phyloP scores from a whole-genome alignment of 2,888 invertebrate species.

The Eupithecia pulchellata region DNA sequence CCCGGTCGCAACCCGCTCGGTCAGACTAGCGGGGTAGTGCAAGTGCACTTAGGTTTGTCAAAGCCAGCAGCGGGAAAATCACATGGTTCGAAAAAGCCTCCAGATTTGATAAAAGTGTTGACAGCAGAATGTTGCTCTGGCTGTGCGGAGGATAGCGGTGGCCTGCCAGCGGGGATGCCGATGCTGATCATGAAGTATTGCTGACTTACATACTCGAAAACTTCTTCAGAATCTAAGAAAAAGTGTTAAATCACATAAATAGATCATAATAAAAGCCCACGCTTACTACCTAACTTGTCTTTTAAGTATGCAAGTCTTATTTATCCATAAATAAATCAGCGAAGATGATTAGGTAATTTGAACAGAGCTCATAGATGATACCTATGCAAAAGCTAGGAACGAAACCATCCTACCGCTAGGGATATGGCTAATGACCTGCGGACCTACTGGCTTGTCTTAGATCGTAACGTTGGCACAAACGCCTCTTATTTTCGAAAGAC shows the following conservation, averaged over 20 bases:
- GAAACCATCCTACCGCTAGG: too few relatives aligned
- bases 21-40: slow-evolving; percentile 49
- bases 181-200: slow-evolving; percentile 78
- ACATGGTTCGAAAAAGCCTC: slow-evolving; percentile 39
- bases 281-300: not conserved
- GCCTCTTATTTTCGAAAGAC: too few relatives aligned
- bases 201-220: slow-evolving; percentile 41
- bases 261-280: not conserved
- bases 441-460: too few relatives aligned
- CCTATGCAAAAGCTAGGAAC: too few relatives aligned
- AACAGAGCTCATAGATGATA: too few relatives aligned
- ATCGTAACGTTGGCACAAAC: too few relatives aligned
- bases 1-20: slow-evolving; percentile 64
- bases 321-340: not conserved
- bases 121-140: slow-evolving; percentile 71
- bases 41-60: slow-evolving; percentile 25
- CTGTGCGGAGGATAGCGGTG: slow-evolving; percentile 64
- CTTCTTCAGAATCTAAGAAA: slow-evolving; percentile 45
- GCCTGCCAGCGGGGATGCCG: slow-evolving; percentile 64
- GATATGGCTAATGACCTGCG: too few relatives aligned
- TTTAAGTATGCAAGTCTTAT: too few relatives aligned
- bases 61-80: slow-evolving; percentile 14
- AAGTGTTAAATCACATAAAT: not conserved
- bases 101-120: slow-evolving; percentile 60
- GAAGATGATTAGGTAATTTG: too few relatives aligned